Evolutionary conservation across 2,888 invertebrate genomes (phyloP).

Genomic region (Pharmacophagus antenor): DNA sequence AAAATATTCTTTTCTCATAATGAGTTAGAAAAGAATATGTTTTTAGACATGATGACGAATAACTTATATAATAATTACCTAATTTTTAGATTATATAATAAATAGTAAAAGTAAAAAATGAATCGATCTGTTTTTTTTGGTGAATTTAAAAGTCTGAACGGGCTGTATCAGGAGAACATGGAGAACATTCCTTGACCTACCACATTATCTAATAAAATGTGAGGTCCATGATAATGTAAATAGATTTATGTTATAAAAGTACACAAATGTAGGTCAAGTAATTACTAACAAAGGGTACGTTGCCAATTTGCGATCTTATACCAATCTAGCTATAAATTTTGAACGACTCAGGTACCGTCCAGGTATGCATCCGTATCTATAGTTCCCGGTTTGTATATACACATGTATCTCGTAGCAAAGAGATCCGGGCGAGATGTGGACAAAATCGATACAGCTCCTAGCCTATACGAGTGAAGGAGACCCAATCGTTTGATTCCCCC

Average conservation of each 20-base stretch:
- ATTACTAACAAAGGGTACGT: not conserved
- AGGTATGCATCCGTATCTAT: too few species aligned
- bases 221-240: not conserved
- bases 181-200: not conserved
- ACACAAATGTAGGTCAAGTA: not conserved
- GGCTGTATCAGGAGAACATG: not conserved
- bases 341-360: too few species aligned
- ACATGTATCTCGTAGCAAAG: not conserved
- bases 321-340: not conserved
- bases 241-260: not conserved
- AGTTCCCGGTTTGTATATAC: too few species aligned
- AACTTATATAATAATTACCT: too few species aligned
- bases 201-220: not conserved
- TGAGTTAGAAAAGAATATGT: too few species aligned
- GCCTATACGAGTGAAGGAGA: conserved; percentile 42
- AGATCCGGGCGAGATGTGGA: conserved; percentile 1
- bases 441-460: conserved; percentile 37
- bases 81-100: too few species aligned
- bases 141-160: too few species aligned
- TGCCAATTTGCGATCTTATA: not conserved
- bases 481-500: conserved; percentile 61
- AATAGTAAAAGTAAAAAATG: too few species aligned
- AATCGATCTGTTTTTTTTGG: too few species aligned
- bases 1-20: too few species aligned
- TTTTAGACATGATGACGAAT: too few species aligned